Evolutionary conservation across 2,113 vertebrate genomes (phyloP), one percentile per base, ranked within the genome.

Genomic region (Suncus etruscus): DNA sequence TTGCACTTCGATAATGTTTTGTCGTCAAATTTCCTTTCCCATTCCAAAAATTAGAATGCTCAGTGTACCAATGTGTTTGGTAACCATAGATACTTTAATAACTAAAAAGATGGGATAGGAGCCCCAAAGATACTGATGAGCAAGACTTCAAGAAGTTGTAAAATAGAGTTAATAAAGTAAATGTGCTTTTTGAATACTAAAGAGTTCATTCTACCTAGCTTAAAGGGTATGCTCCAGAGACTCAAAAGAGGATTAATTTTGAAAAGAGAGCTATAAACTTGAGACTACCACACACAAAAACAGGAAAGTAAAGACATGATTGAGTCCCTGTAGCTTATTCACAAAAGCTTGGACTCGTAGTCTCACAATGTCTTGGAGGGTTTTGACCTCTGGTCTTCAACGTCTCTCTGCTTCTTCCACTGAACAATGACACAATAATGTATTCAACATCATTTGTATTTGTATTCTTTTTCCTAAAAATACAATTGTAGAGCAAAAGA

Each of bases 1-100:
- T 97, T 98, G 97, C 97, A 97, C 97, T 97, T 95, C 96, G 96
- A 97, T 94, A 96, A 97, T 95, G 95, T 97, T 96, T 86, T 87
- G 94, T 85, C 84, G 65, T 94, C 81, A 74, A 90, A 91, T 76
- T 92, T 96, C 93, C 96, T 96, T 95, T 94, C 93, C 96, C 51
- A 32, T 96, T 96, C 95, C 86, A 83, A 97, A 96, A 94, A 95
- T 97, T 93, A 96, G 97, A 96, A 96, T 92, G 96, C 94, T 97
- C 96, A 95, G 93, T 0, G 76, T 92, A 94, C 95, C 94, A 86
- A 93, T 68, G 89, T 39, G 91, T 92, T 93, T 86, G 77, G 95
- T 97, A 95, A 94, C 93, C n/a, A 27, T 83, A 95, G 93, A 92
- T 86, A 88, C 92, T 48, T 94, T 83, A 86, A 72, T 96, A 96